These are phyloP conservation scores for Paradoxurus hermaphroditus DNA, from an alignment of 2,113 vertebrate species.

Conservation along the genomic window DNA sequence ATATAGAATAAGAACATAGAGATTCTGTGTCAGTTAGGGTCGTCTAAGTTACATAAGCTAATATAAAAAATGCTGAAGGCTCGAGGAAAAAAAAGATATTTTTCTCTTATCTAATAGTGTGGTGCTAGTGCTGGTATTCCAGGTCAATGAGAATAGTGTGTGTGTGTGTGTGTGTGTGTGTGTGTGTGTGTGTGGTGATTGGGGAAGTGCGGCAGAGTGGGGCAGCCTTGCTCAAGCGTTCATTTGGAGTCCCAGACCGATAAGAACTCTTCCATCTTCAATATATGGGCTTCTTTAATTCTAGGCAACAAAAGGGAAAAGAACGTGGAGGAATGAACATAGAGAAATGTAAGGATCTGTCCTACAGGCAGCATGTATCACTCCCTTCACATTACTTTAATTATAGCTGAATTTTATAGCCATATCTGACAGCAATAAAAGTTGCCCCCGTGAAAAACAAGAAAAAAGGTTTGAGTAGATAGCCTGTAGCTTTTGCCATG, in stretches of 20 bases:
- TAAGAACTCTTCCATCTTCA: background rate
- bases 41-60: background rate
- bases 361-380: background rate
- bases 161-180: background rate
- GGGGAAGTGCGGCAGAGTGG: fast-evolving
- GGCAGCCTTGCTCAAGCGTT: background rate
- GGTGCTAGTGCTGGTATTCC: background rate
- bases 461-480: background rate
- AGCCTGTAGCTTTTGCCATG: background rate
- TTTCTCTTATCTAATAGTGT: background rate
- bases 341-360: background rate
- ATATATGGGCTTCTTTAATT: background rate
- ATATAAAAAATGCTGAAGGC: background rate
- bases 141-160: background rate
- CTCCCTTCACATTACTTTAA: background rate
- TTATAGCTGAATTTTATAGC: background rate
- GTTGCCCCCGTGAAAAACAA: background rate
- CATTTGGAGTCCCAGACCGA: background rate
- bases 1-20: background rate
- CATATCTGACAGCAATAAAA: background rate
- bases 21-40: background rate
- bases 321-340: fast-evolving
- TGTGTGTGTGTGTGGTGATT: background rate
- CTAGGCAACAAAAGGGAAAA: background rate
- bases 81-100: background rate